Evolutionary conservation across 2,797 vertebrate genomes (phyloP), one percentile per base, ranked within the genome.

Genomic region (Leuciscus waleckii): DNA sequence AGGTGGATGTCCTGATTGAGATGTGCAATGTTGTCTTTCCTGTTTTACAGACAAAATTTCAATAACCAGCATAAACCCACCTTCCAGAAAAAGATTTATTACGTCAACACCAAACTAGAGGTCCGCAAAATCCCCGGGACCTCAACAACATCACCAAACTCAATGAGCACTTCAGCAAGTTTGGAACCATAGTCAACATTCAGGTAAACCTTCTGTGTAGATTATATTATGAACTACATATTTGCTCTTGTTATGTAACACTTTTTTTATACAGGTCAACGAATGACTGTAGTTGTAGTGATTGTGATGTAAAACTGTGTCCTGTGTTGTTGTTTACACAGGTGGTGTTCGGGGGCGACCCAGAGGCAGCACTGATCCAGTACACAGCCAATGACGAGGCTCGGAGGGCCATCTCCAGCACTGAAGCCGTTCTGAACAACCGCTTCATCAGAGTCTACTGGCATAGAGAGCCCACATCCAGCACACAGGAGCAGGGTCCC

Each of bases 81-180:
- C 37, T 98, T 98, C 90, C 95, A 96, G 41, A 97, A 98, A 88
- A 97, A 98, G 92, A 97, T 95, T 92, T 95, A 97, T 81, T 98
- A 98, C 6, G 95, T 97, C 1, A 99, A 99, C 92, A 99, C 98
- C 9, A 99, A 98, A 93, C 87, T 99, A 90, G 98, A 99, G 93
- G 98, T 99, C 85, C 96, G 97, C 86, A 98, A 96, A 94, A 98
- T 99, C 89, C 98, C 1, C 95, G 96, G 6, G 98, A 99, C 13
- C 63, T 98, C 77, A 99, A 99, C 93, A 99, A 97, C 89, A 99
- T 99, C 91, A 97, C 98, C 61, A 97, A 97, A 91, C 96, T 99
- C 89, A 99, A 99, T 0, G 98, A 98, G 89, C 98, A 99, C 89
- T 99, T 99, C 95, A 98, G 98, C 95, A 99, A 98, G 92, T 99